Evolutionary conservation across 1,140 invertebrate species (phyloP), one percentile per base, ranked within the genome.

Genomic region (Drosophila malerkotliana): DNA sequence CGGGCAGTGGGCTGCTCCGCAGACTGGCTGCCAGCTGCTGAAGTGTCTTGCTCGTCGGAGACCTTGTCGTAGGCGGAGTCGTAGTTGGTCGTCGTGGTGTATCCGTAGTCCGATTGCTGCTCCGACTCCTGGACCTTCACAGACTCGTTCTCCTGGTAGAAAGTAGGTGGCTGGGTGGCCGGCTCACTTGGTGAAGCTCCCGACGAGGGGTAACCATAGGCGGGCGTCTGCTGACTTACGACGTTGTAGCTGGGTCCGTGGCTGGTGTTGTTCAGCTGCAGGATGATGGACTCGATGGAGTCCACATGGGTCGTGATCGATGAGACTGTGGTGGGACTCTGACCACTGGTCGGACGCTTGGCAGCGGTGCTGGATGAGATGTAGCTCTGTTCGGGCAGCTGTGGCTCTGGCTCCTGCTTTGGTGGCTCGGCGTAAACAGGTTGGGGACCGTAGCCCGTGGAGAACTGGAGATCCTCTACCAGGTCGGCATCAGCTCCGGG

Each of bases 241-340:
- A 91, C 83, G 48, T 90, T 91, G 61, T 92, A 92, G 48, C 78
- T 84, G 41, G 91, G 91, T 0, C 91, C 91, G 14, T 93, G 93
- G 57, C 92, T 93, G n/a, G 93, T 93, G 15, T 94, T 93, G 73
- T 95, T 95, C 12, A 95, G 79, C 87, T 95, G 95, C 30, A 94
- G 93, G 57, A 95, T 94, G 8, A 95, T 95, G 18, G 93, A 93
- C 53, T 94, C 91, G 55, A 94, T 93, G 3, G 94, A 94, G 18
- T 93, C 93, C 6, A 94, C 80, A 67, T 93, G 93, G 3, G 90
- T 92, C n/a, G 92, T 77, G 48, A 88, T 85, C 66, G 92, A 88
- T 4, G 83, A 77, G 10, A 77, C 67, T 0, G 90, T 90, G 6
- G 90, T 91, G 32, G 77, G 79, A 32, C 51, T 67, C 48, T 41